These are phyloP conservation scores for Nycticebus coucang DNA, from an alignment of 2,113 vertebrate species.

Conservation along the genomic window DNA sequence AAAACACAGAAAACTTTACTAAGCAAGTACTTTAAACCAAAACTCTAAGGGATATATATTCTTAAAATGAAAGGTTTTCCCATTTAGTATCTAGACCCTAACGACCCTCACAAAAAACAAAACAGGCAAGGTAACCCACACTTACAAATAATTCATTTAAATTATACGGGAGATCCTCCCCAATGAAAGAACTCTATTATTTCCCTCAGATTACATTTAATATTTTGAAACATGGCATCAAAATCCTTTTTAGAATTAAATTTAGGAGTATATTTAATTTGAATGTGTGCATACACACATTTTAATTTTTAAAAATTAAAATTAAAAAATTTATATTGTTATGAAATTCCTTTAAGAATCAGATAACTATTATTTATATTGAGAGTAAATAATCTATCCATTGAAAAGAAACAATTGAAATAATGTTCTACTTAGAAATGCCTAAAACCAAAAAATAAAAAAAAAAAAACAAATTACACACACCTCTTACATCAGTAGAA, in stretches of 20 bases:
- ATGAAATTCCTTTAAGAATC: slow-evolving; percentile 17
- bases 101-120: background rate
- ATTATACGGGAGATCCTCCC: background rate
- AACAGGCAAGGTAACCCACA: background rate
- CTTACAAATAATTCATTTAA: background rate
- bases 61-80: slow-evolving; percentile 33
- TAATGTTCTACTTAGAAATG: slow-evolving; percentile 52
- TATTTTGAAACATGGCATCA: background rate
- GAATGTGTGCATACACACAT: background rate
- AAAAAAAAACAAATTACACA: background rate
- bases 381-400: background rate
- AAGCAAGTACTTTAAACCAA: slow-evolving; percentile 6
- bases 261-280: background rate
- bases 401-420: background rate
- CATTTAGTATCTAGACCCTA: slow-evolving; percentile 10
- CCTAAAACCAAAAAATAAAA: background rate
- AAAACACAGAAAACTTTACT: background rate
- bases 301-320: slow-evolving; percentile 11
- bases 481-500: background rate
- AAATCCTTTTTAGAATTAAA: slow-evolving; percentile 14
- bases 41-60: background rate
- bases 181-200: background rate
- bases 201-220: slow-evolving; percentile 2
- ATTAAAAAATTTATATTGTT: background rate
- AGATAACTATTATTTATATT: background rate